A percentile compares a stretch with the other conserved stretches of the same genome.
Evolutionary conservation across 1,140 invertebrate genomes (phyloP).

Genomic region (Drosophila rufa): DNA sequence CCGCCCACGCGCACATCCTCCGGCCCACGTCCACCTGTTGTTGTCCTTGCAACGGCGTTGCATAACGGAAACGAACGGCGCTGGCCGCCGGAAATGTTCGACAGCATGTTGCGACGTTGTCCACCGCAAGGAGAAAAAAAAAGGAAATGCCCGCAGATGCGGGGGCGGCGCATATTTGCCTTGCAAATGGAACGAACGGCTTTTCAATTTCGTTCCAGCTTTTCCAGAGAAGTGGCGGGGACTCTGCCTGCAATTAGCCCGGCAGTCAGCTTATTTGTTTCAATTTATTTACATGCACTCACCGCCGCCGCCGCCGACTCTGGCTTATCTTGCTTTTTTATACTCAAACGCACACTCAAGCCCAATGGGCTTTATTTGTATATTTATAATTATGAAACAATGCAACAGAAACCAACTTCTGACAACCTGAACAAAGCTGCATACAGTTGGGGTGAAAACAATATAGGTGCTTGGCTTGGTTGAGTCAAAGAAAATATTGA

Average conservation of each 20-base stretch:
- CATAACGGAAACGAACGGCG: slow-evolving; percentile 66
- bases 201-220: slow-evolving; percentile 55
- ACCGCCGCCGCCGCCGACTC: slow-evolving; percentile 8
- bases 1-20: slow-evolving; percentile 24
- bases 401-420: slow-evolving; percentile 42
- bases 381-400: slow-evolving; percentile 60
- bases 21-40: slow-evolving; percentile 63
- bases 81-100: slow-evolving; percentile 75
- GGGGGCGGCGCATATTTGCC: slow-evolving; percentile 43
- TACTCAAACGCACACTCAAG: slow-evolving; percentile 72
- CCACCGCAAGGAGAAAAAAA: slow-evolving; percentile 24
- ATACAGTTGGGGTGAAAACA: slow-evolving; percentile 6
- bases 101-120: slow-evolving; percentile 79
- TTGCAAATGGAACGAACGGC: slow-evolving; percentile 60
- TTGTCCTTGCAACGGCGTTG: slow-evolving; percentile 62
- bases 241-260: slow-evolving; percentile 69
- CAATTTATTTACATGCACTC: slow-evolving; percentile 71
- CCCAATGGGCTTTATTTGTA: slow-evolving; percentile 23
- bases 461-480: not conserved
- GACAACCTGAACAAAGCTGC: slow-evolving; percentile 30
- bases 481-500: no score
- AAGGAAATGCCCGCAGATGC: slow-evolving; percentile 12
- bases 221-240: not conserved
- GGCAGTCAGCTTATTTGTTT: slow-evolving; percentile 71
- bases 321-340: slow-evolving; percentile 75